Base-by-base conservation (phyloP, 2,888 invertebrate species). In the Patella pellucida region DNA sequence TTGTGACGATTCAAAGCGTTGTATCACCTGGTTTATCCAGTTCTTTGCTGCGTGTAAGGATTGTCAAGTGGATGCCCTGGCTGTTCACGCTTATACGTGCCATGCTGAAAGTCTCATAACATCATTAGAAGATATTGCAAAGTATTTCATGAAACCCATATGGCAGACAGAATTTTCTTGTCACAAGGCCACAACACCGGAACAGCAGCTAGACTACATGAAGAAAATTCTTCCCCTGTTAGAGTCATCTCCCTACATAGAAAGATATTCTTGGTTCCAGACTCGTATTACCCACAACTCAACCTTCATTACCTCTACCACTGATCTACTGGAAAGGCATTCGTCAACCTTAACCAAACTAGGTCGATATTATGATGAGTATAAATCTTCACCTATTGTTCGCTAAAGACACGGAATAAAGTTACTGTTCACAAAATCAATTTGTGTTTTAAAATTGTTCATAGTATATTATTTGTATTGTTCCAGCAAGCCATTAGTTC, bases 101-200 rank as follows among this genome's bases (percentile, higher is more conserved):
- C 69, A 82, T 50, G 74, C 82, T 5, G 73, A 78, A 19, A 69
- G 69, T 15, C 50, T 62, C 41, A 72, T 72, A 23, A 3, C 50
- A 15, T 72, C 67, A n/a, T 56, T 84, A 52, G 31, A 83, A 41
- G 50, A 70, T 52, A 31, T 84, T n/a, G 78, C 79, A 75, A 52
- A 78, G 56, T 71, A 77, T 19, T 84, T 80, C 73, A 76, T 77
- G 23, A 82, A 80, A 71, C 77, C 74, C 50, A 78, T 83, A 41
- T 83, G 83, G 82, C 54, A 82, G 73, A 83, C 83, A 0, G 82
- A 83, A 72, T 81, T 82, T 73, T 79, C 82, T 5, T 82, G 84
- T 23, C 80, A 81, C 15, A 74, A 74, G 9, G 76, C 79, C 14
- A 69, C 69, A 14, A 74, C 76, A 51, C 76, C 75, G 14, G 72